Base-by-base conservation (phyloP, 1,140 invertebrate species). In the Gryon sp. region DNA sequence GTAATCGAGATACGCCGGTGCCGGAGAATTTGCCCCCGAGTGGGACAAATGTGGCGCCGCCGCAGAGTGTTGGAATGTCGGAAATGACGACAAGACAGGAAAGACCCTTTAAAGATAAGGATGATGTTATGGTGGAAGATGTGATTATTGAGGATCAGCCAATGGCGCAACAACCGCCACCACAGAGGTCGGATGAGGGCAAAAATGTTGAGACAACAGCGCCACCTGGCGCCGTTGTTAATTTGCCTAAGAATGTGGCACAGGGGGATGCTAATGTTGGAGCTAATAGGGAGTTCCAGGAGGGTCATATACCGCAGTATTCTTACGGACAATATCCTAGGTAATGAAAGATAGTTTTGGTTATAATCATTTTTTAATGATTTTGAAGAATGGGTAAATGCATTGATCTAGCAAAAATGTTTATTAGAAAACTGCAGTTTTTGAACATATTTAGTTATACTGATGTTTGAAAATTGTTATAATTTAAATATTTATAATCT, bases 321-420 rank as follows among this genome's bases (percentile, higher is more conserved):
- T 84, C 86, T 8, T 89, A 88, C 34, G 82, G 86, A 11, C 87
- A 88, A 4, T 89, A 86, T 63, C 86, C 87, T 5, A 79, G 76
- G 74, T 76, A 43, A 9, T 32, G 28, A n/a, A n/a, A n/a, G 2
- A 32, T 14, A 14, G 12, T n/a, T n/a, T n/a, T n/a, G n/a, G n/a
- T n/a, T n/a, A n/a, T n/a, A n/a, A n/a, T n/a, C n/a, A n/a, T n/a
- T n/a, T n/a, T n/a, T n/a, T n/a, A n/a, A n/a, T n/a, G n/a, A n/a
- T n/a, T n/a, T n/a, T n/a, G n/a, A n/a, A n/a, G 2, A 41, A 41
- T 41, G 6, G 38, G 15, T 32, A 14, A 38, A 15, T 38, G 7
- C 15, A 12, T 38, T n/a, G n/a, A n/a, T n/a, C n/a, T n/a, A n/a
- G n/a, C n/a, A n/a, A n/a, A n/a, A n/a, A n/a, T n/a, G n/a, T n/a